These are phyloP conservation scores for Bombus superbus DNA, from an alignment of 1,140 invertebrate species.

Conservation along the genomic window DNA sequence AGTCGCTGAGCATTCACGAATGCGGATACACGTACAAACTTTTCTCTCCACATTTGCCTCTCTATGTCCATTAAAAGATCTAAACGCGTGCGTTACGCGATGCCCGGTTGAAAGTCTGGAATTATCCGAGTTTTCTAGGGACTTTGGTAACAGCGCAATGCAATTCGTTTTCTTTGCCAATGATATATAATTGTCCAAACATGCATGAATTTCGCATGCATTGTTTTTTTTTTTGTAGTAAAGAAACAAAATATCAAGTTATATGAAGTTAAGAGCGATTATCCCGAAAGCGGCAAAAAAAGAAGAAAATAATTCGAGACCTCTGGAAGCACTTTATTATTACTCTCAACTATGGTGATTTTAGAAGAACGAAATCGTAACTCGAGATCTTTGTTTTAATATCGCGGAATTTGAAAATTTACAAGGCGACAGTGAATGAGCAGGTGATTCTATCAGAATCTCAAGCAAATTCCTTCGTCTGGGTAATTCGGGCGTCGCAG, in stretches of 20 bases:
- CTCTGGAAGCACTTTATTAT: background rate
- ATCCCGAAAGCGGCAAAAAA: too few relatives aligned
- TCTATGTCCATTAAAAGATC: background rate
- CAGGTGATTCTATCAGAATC: constrained; percentile 15
- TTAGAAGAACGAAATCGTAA: background rate
- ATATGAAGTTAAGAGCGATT: background rate
- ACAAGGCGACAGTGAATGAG: background rate
- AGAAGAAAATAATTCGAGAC: background rate
- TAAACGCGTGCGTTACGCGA: background rate
- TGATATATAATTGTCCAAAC: background rate
- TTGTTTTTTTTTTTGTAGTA: too few relatives aligned
- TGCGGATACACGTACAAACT: background rate
- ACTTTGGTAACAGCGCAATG: too few relatives aligned
- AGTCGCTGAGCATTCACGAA: background rate
- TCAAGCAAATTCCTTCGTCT: background rate
- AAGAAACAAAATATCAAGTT: background rate
- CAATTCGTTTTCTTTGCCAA: background rate
- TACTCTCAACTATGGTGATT: too few relatives aligned
- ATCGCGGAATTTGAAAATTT: background rate
- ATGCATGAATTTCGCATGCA: background rate
- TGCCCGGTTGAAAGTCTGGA: background rate
- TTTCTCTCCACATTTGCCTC: background rate
- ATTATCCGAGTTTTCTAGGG: background rate
- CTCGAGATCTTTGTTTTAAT: background rate
- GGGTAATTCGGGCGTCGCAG: background rate